phyloP scores from a whole-genome alignment of 2,888 invertebrate genomes.

The Atherix ibis region DNA sequence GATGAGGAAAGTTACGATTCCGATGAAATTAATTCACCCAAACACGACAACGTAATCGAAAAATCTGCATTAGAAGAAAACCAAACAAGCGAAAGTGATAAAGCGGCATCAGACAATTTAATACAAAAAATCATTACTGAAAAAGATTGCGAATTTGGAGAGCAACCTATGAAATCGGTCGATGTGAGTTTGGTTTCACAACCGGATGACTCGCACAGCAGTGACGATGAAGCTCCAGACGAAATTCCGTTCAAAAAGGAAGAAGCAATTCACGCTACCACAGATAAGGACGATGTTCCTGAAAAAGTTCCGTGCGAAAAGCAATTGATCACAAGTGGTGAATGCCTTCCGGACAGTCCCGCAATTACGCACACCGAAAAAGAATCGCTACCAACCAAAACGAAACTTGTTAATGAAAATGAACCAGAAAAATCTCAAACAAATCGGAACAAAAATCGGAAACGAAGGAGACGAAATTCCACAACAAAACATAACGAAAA shows the following conservation, averaged over 20 bases:
- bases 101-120: too few relatives aligned
- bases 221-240: constrained; percentile 1
- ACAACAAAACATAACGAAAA: constrained; percentile 2
- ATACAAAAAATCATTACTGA: too few relatives aligned
- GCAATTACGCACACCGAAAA: too few relatives aligned
- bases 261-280: not conserved
- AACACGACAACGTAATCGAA: not conserved
- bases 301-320: constrained; percentile 30
- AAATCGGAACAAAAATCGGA: constrained; percentile 11
- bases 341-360: not conserved
- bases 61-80: too few relatives aligned
- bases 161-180: too few relatives aligned
- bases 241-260: constrained; percentile 1
- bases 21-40: not conserved
- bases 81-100: not conserved
- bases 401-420: constrained; percentile 10
- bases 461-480: constrained; percentile 12
- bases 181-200: not conserved
- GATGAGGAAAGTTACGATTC: not conserved
- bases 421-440: constrained; percentile 7
- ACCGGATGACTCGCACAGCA: not conserved
- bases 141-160: too few relatives aligned
- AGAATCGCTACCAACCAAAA: not conserved
- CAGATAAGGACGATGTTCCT: constrained; percentile 34
- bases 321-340: too few relatives aligned